phyloP scores from a whole-genome alignment of 2,113 vertebrate genomes.

The Oreocharis arfaki region DNA sequence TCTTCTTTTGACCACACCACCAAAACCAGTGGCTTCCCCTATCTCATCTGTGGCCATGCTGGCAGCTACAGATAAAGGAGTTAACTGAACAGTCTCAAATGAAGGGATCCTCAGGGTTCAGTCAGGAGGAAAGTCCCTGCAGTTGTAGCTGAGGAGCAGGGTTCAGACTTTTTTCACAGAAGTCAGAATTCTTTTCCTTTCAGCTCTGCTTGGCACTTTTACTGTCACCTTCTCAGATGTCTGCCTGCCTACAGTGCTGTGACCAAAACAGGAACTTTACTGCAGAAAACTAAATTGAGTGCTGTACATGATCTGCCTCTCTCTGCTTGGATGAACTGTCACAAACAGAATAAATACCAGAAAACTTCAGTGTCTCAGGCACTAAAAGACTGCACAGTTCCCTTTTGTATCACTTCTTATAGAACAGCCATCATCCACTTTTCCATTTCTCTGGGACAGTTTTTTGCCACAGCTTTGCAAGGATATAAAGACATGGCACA shows the following conservation, averaged over 20 bases:
- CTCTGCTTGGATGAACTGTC: not conserved
- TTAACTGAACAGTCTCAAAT: not conserved
- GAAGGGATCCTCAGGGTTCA: not conserved
- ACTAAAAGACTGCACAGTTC: not conserved
- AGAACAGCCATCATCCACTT: not conserved
- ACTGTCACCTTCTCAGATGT: not conserved
- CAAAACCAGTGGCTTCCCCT: constrained; percentile 49
- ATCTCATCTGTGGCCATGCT: constrained; percentile 42
- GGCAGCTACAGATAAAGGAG: constrained; percentile 48
- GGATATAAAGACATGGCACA: not conserved
- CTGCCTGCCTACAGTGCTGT: not conserved
- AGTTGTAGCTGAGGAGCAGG: not conserved
- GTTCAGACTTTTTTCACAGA: not conserved
- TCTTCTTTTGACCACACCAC: constrained; percentile 22
- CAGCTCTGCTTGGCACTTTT: not conserved
- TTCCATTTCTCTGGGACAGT: not conserved
- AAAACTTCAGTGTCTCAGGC: not conserved
- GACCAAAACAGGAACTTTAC: not conserved
- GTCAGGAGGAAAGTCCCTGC: constrained; percentile 46
- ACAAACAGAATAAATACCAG: not conserved
- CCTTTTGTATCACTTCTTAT: not conserved
- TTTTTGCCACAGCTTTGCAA: not conserved
- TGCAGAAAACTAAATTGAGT: not conserved
- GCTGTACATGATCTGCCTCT: accelerated
- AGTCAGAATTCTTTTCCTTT: not conserved